Evolutionary conservation across 2,888 invertebrate species (phyloP).

Genomic region (Acanthosoma haemorrhoidale): DNA sequence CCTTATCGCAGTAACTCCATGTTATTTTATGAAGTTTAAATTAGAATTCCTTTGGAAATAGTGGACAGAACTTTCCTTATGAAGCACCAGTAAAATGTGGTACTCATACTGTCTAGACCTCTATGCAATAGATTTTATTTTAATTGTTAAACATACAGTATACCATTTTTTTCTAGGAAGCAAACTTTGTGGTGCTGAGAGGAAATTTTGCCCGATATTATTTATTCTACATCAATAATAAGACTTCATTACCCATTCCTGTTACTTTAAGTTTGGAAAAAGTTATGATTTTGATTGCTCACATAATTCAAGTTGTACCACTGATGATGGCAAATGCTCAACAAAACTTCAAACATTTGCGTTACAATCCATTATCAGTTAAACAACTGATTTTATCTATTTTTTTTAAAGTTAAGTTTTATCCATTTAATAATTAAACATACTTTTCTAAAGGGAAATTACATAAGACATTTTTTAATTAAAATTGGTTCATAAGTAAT

Average conservation of each 20-base stretch:
- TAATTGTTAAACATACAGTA: neutral
- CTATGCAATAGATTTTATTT: neutral
- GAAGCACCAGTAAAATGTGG: no score
- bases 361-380: neutral
- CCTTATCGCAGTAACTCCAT: no score
- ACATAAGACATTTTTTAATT: no score
- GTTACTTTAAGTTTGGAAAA: neutral
- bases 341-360: neutral
- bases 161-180: slow-evolving; percentile 24
- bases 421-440: no score
- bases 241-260: neutral
- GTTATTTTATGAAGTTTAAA: no score
- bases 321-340: neutral
- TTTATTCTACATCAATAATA: neutral
- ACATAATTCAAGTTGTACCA: neutral
- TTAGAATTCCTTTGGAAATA: no score
- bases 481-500: no score
- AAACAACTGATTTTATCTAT: no score
- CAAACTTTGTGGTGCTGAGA: slow-evolving; percentile 28
- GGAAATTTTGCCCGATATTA: neutral
- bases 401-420: no score
- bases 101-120: no score
- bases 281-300: neutral
- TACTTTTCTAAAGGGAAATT: no score
- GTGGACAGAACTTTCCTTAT: no score